Conservation (phyloP, 2,888 invertebrate species). For the Thyatira batis region DNA sequence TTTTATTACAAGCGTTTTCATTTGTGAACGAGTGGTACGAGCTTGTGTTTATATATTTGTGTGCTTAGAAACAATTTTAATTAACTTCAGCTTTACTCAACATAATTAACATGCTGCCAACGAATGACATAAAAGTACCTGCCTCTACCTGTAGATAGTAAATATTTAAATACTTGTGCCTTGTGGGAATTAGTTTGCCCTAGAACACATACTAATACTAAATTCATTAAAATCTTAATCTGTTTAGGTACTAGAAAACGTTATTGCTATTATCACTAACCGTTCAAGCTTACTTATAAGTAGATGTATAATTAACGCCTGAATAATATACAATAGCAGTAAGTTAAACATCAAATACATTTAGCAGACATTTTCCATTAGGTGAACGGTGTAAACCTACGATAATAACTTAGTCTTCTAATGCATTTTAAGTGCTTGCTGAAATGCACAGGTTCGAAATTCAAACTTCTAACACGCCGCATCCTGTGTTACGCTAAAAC, state of each 20-base stretch:
- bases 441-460: conserved; percentile 18
- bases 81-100: not conserved
- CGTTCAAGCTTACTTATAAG: conserved; percentile 10
- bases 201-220: not conserved
- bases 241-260: not conserved
- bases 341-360: conserved; percentile 25
- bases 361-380: conserved; percentile 47
- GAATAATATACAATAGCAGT: conserved; percentile 41
- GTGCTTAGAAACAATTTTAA: not conserved
- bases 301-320: conserved; percentile 33
- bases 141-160: not conserved
- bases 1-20: conserved; percentile 50
- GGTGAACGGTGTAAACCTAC: conserved; percentile 24
- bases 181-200: too few species aligned
- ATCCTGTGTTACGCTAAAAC: conserved; percentile 23
- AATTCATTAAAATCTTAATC: not conserved
- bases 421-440: conserved; percentile 41
- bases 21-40: conserved; percentile 15
- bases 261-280: too few species aligned
- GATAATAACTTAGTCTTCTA: conserved; percentile 42
- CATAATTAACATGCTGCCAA: not conserved
- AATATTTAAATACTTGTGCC: not conserved
- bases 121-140: not conserved
- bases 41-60: not conserved
- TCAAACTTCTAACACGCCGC: conserved; percentile 33